phyloP scores from a whole-genome alignment of 2,888 invertebrate genomes.

The Agrochola lychnidis region DNA sequence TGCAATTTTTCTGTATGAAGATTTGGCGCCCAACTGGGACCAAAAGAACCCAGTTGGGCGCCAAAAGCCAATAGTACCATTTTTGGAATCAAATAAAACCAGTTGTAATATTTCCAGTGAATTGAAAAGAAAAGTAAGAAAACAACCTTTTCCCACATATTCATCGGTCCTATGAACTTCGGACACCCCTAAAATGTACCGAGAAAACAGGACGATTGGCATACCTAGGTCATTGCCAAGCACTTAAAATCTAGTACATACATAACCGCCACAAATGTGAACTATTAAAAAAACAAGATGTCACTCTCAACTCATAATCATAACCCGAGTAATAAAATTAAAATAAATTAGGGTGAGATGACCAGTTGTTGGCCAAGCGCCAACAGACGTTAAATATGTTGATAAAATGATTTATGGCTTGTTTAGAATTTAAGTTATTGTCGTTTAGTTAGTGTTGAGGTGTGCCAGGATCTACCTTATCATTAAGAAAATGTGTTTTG shows the following conservation, averaged over 20 bases:
- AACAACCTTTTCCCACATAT: background rate
- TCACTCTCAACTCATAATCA: conserved; percentile 59
- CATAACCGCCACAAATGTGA: conserved; percentile 19
- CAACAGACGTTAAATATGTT: conserved; percentile 54
- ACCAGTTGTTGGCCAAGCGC: conserved; percentile 50
- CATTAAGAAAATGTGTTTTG: conserved; percentile 19
- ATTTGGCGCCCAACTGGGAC: conserved; percentile 24
- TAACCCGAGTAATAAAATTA: conserved; percentile 65
- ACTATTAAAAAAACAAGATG: conserved; percentile 60
- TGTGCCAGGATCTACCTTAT: conserved; percentile 19
- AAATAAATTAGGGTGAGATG: conserved; percentile 61
- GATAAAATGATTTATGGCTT: conserved; percentile 60
- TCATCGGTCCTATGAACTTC: background rate
- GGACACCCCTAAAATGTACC: conserved; percentile 27
- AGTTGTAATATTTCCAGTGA: background rate
- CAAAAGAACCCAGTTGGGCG: conserved; percentile 15
- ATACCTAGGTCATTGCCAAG: conserved; percentile 65
- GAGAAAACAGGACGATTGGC: conserved; percentile 22
- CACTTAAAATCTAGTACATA: conserved; percentile 33
- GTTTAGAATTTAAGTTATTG: conserved; percentile 54
- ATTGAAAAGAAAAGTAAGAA: background rate
- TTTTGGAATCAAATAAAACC: background rate
- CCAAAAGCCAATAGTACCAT: conserved; percentile 15
- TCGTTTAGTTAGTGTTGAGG: conserved; percentile 42
- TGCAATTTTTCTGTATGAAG: background rate